Percentiles rank a stretch among this genome's conserved stretches.
These are phyloP conservation scores for Bimastos eiseni DNA, from an alignment of 2,888 invertebrate species.

Conservation along the genomic window DNA sequence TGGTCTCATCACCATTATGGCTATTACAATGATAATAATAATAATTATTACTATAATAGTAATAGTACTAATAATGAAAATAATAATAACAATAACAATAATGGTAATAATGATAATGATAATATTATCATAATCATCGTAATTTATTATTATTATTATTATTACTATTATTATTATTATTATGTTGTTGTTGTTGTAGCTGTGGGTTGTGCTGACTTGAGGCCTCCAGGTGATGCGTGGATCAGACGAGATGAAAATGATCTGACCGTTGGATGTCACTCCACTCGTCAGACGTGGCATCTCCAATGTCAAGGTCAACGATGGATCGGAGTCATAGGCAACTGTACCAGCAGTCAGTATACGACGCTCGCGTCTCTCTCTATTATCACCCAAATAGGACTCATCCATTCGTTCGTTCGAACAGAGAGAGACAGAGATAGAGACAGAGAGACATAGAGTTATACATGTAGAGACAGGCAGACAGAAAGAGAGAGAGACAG, in stretches of 20 bases:
- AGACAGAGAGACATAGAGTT: not conserved
- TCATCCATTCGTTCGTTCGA: too few relatives aligned
- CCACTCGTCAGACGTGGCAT: slow-evolving; percentile 39
- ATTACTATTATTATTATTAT: too few relatives aligned
- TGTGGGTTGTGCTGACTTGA: slow-evolving; percentile 39
- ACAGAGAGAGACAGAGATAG: not conserved
- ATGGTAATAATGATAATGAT: slow-evolving; percentile 2
- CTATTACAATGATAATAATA: not conserved
- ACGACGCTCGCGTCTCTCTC: not conserved
- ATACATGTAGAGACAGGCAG: not conserved
- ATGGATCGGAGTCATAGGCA: slow-evolving; percentile 41
- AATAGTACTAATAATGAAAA: not conserved
- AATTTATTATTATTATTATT: too few relatives aligned
- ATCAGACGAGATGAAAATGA: slow-evolving; percentile 30
- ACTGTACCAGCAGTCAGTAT: slow-evolving; percentile 31
- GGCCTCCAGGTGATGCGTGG: slow-evolving; percentile 35
- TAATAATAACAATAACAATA: not conserved
- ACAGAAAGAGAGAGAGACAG: not conserved
- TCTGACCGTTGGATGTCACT: slow-evolving; percentile 35
- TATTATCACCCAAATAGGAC: too few relatives aligned
- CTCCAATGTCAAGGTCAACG: slow-evolving; percentile 36
- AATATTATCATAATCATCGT: not conserved
- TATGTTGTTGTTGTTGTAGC: slow-evolving; percentile 28
- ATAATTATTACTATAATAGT: not conserved
- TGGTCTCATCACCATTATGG: too few relatives aligned